Evolutionary conservation across 2,888 invertebrate species (phyloP), one percentile per base, ranked within the genome.

Genomic region (Plutella xylostella): DNA sequence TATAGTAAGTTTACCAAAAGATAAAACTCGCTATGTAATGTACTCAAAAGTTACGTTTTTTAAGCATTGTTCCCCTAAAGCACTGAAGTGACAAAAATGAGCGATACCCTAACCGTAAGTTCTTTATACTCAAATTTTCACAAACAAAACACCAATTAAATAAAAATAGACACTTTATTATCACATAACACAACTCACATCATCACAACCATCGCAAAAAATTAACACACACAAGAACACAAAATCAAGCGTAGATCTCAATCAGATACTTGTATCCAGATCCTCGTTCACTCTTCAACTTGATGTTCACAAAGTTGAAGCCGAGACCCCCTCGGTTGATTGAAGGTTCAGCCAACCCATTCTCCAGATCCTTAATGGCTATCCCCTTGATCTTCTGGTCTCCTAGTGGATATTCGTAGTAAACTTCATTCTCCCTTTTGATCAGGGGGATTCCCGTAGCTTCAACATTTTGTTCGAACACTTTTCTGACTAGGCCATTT

Each of bases 331-430:
- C 85, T 9, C 70, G 46, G 0, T 50, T 75, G 4, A 85, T 78
- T 0, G 80, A 65, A 0, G 83, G 68, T 42, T 76, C 68, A 0
- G 80, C 72, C 2, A 68, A 39, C 0, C 69, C 72, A 48, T 79
- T 75, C 1, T 82, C 76, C 58, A 76, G 30, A 28, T 83, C 83
- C 30, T 69, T 72, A 9, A 83, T 76, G 1, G 76, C 72, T 1
- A 83, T 74, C 0, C 83, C 83, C 51, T 80, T 82, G 3, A 83
- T 80, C 48, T 60, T 74, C 57, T 72, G 61, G 20, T 71, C 68
- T 42, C 61, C 65, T 11, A 54, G 34, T 17, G 68, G 64, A 43
- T 74, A 71, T 41, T 74, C 70, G 28, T 72, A 76, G 4, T 50
- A 51, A 0, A 77, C 48, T n/a, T 66, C 70, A 17, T 77, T 58